Evolutionary conservation across 1,140 invertebrate species (phyloP), one percentile per base, ranked within the genome.

Genomic region (Drosophila pallidifrons): DNA sequence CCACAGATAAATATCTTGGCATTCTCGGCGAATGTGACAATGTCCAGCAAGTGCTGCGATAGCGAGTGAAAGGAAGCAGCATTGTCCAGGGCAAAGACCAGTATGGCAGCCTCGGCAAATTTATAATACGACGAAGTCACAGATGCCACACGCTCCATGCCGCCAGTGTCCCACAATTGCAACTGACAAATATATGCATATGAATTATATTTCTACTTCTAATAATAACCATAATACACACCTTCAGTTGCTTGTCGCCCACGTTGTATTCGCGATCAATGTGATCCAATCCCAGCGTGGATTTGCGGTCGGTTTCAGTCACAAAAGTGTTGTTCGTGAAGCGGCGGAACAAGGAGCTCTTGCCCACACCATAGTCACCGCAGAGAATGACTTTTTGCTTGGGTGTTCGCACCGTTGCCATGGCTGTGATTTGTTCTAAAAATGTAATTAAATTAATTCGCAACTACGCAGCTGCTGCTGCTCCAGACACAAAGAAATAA

Each of bases 321-420:
- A 97, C 93, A 93, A 98, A 98, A 13, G 96, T 96, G 93, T 99
- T 96, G 81, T 96, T 98, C 30, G 97, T 95, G 93, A 98, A 99
- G 75, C 98, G 94, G 64, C 98, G 94, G 93, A 99, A 99, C 79
- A 98, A 93, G 41, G 98, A 98, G 91, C 96, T 98, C 93, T 99
- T 99, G 28, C 98, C 98, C 5, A 98, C 98, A 52, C 98, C 98
- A 94, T 97, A 99, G 94, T 99, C 98, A 28, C 98, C 98, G 93
- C 97, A 98, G 43, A 99, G 94, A 89, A 99, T 99, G 13, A 99
- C 96, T 95, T 99, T 99, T 91, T 98, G 96, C 85, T 97, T 97
- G 7, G 98, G 97, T 76, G 96, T 95, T 94, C 96, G 96, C 69
- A 96, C 94, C 81, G 96, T 95, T 81, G 97, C 96, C 97, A 97